Evolutionary conservation across 2,113 vertebrate genomes (phyloP).

Genomic region (Rhabdornis inornatus): DNA sequence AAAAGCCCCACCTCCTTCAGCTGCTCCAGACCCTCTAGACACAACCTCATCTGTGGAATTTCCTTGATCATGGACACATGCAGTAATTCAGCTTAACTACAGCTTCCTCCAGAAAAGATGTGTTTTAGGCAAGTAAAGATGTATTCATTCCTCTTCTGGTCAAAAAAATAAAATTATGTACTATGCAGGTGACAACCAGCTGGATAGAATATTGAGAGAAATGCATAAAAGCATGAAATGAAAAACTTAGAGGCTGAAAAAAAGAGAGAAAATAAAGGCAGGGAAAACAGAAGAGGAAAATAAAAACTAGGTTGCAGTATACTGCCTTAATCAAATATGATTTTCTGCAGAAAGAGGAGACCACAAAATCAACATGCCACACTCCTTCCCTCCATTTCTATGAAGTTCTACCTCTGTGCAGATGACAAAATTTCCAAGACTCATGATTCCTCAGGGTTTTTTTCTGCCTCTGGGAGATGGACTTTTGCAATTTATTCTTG

Average conservation of each 20-base stretch:
- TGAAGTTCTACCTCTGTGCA: not conserved
- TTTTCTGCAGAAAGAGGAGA: not conserved
- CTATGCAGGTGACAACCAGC: not conserved
- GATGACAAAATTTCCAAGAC: not conserved
- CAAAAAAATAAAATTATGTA: not conserved
- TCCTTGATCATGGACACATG: not conserved
- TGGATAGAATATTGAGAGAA: not conserved
- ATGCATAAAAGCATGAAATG: not conserved
- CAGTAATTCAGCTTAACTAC: not conserved
- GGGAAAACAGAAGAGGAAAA: not conserved
- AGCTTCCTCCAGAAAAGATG: not conserved
- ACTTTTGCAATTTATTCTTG: rapidly evolving
- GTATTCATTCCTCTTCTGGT: not conserved
- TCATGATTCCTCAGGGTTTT: rapidly evolving
- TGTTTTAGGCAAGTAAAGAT: not conserved
- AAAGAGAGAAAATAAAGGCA: not conserved
- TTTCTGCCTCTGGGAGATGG: rapidly evolving
- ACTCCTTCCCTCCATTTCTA: not conserved
- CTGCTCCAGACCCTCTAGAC: not conserved
- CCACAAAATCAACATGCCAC: not conserved
- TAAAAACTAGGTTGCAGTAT: not conserved
- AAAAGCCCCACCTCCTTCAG: not conserved
- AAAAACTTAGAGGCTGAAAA: not conserved
- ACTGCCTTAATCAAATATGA: not conserved
- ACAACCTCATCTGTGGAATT: not conserved